Conservation (phyloP, 2,888 invertebrate genomes). For the Stenichneumon culpator region DNA sequence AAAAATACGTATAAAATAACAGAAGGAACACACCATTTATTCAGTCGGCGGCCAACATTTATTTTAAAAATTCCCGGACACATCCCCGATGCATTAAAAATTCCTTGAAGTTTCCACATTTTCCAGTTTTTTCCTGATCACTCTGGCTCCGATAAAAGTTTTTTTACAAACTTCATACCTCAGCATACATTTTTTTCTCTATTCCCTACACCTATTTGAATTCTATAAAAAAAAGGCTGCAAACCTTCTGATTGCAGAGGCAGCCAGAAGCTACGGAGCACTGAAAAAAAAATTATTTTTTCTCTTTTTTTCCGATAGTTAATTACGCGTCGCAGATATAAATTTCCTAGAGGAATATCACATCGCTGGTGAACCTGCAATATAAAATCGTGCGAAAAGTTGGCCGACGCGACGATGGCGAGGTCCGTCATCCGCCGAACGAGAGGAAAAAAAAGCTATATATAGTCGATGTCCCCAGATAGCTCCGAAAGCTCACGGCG, state of each 20-base stretch:
- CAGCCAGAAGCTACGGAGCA: background rate
- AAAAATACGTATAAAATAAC: background rate
- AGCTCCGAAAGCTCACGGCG: background rate
- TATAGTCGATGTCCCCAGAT: conserved; percentile 2
- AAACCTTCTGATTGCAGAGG: too few relatives aligned
- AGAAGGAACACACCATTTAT: background rate
- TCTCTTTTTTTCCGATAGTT: background rate
- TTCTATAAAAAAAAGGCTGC: background rate
- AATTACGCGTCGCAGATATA: background rate
- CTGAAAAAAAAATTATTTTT: background rate
- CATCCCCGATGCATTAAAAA: background rate
- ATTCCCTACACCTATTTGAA: background rate
- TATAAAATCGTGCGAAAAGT: background rate
- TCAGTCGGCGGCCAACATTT: background rate
- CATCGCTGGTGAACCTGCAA: background rate
- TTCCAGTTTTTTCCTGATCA: too few relatives aligned
- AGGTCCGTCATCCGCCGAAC: conserved; percentile 3
- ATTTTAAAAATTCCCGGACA: background rate
- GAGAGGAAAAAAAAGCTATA: conserved; percentile 3
- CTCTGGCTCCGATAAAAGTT: too few relatives aligned
- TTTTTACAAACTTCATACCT: too few relatives aligned
- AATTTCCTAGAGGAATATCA: background rate
- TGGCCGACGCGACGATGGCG: background rate
- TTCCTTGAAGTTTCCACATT: too few relatives aligned
- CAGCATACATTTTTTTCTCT: background rate